Evolutionary conservation across 2,888 invertebrate species (phyloP).

Genomic region (Dryobotodes eremita): DNA sequence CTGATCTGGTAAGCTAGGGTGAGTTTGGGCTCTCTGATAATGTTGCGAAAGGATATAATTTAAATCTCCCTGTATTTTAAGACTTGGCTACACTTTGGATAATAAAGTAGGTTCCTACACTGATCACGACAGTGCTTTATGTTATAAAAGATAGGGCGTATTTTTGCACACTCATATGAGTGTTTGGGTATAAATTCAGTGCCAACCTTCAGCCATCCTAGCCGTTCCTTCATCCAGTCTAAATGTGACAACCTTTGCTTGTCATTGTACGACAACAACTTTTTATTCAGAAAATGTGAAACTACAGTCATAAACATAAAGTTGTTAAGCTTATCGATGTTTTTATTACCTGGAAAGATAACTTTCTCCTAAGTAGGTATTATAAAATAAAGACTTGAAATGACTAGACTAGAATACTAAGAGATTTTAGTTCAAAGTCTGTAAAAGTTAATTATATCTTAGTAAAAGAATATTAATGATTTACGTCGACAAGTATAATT

Average conservation of each 20-base stretch:
- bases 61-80: background rate
- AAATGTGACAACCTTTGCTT: background rate
- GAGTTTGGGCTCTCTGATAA: slow-evolving; percentile 18
- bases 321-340: background rate
- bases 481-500: background rate
- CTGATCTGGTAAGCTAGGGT: slow-evolving; percentile 38
- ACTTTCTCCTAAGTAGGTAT: background rate
- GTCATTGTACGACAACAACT: background rate
- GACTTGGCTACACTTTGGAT: background rate
- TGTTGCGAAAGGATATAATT: slow-evolving; percentile 29
- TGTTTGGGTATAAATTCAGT: background rate
- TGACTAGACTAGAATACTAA: background rate
- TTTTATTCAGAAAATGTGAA: background rate
- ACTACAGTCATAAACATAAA: slow-evolving; percentile 1
- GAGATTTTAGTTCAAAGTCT: background rate
- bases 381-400: background rate
- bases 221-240: background rate
- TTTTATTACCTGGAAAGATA: slow-evolving; percentile 12
- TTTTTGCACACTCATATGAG: background rate
- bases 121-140: background rate
- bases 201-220: too few relatives aligned
- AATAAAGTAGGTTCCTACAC: background rate
- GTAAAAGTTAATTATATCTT: background rate
- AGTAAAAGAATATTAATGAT: background rate
- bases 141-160: too few relatives aligned